Evolutionary conservation across 1,140 invertebrate genomes (phyloP).

Genomic region (Hypsibius dujardini): DNA sequence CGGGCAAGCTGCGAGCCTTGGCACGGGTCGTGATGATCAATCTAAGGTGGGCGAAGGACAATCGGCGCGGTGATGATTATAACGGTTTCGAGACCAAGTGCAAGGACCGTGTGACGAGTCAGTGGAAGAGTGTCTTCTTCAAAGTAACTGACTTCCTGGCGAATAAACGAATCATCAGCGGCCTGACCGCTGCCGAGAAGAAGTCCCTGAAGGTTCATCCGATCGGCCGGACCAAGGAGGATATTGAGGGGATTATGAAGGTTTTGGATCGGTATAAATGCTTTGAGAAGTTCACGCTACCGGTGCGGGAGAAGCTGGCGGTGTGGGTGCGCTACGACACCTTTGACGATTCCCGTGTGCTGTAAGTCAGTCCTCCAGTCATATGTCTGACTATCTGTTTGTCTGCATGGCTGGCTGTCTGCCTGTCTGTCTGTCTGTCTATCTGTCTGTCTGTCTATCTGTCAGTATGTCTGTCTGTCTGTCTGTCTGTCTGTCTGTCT

Average conservation of each 20-base stretch:
- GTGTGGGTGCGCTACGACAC: constrained; percentile 13
- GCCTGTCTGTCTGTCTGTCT: too few relatives aligned
- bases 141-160: constrained; percentile 7
- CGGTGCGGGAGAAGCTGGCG: neutral
- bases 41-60: constrained; percentile 16
- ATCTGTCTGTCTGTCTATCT: too few relatives aligned
- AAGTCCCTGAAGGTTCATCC: neutral
- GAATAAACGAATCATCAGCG: neutral
- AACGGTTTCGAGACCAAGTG: neutral
- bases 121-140: neutral
- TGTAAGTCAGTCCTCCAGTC: constrained; percentile 3
- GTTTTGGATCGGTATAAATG: constrained; percentile 7
- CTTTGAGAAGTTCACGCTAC: constrained; percentile 7
- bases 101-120: neutral
- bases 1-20: constrained; percentile 1
- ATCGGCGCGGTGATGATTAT: neutral
- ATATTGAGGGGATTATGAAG: neutral
- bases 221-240: neutral
- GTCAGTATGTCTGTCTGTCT: too few relatives aligned
- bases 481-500: too few relatives aligned
- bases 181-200: neutral
- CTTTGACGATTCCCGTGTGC: neutral
- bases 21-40: constrained; percentile 11
- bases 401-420: too few relatives aligned
- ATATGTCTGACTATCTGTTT: neutral